Percentiles rank a stretch among this genome's conserved stretches.
phyloP scores from a whole-genome alignment of 2,797 vertebrate genomes.

The Australoheros facetus region DNA sequence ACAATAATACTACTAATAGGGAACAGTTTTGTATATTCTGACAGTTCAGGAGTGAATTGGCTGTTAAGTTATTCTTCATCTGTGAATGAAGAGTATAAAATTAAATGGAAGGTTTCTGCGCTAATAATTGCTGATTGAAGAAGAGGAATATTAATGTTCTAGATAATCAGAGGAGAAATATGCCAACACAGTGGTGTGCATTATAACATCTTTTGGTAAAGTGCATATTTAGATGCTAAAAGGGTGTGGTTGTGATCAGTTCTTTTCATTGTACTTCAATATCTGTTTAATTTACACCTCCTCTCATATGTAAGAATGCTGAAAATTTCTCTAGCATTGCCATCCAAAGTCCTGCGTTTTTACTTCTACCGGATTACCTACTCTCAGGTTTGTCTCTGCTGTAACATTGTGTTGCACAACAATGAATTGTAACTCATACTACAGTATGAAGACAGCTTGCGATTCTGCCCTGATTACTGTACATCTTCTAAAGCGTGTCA shows the following conservation, averaged over 20 bases:
- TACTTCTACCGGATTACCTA: no score
- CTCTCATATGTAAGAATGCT: not conserved
- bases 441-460: no score
- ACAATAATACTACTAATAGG: constrained; percentile 34
- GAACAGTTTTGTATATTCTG: constrained; percentile 25
- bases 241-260: not conserved
- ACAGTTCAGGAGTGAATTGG: not conserved
- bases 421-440: no score
- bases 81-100: not conserved
- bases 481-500: not conserved
- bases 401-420: no score
- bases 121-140: not conserved
- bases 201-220: not conserved
- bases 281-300: not conserved
- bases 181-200: rapidly evolving
- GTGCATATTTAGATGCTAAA: not conserved
- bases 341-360: no score
- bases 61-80: not conserved
- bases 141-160: not conserved
- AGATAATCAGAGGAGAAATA: not conserved
- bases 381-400: no score
- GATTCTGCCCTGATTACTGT: not conserved
- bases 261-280: not conserved
- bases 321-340: not conserved
- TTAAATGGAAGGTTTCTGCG: not conserved